These are phyloP conservation scores for Poecilia gillii DNA, from an alignment of 2,797 vertebrate species.

Conservation along the genomic window DNA sequence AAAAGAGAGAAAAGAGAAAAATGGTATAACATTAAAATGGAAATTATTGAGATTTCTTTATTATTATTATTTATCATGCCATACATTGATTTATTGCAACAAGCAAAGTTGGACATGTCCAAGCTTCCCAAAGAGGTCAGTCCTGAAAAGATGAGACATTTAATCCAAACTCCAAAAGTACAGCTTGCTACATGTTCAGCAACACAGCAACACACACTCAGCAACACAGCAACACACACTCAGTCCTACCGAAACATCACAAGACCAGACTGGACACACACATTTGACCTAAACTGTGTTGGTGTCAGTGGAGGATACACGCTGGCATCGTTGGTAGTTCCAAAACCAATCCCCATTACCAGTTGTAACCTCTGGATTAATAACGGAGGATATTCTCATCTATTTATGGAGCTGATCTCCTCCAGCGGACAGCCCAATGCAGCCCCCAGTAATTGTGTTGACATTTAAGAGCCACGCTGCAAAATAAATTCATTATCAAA, in stretches of 20 bases:
- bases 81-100: neutral
- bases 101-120: neutral
- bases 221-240: neutral
- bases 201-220: too few relatives aligned
- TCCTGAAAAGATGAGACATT: neutral
- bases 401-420: neutral
- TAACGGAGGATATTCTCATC: slow-evolving; percentile 1
- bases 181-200: neutral
- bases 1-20: too few relatives aligned
- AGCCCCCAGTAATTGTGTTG: neutral
- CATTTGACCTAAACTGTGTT: neutral
- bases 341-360: neutral
- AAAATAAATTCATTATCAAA: slow-evolving; percentile 5
- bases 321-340: neutral
- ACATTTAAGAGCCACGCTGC: neutral
- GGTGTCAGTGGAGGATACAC: neutral
- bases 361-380: neutral
- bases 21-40: too few relatives aligned
- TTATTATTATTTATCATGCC: too few relatives aligned
- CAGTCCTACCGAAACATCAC: neutral
- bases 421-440: neutral
- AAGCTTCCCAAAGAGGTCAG: neutral
- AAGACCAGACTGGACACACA: neutral
- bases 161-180: neutral
- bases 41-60: too few relatives aligned